A percentile compares a stretch with the other conserved stretches of the same genome.
phyloP scores from a whole-genome alignment of 53 echinoderm and acorn worm genomes.

The Crossaster papposus region DNA sequence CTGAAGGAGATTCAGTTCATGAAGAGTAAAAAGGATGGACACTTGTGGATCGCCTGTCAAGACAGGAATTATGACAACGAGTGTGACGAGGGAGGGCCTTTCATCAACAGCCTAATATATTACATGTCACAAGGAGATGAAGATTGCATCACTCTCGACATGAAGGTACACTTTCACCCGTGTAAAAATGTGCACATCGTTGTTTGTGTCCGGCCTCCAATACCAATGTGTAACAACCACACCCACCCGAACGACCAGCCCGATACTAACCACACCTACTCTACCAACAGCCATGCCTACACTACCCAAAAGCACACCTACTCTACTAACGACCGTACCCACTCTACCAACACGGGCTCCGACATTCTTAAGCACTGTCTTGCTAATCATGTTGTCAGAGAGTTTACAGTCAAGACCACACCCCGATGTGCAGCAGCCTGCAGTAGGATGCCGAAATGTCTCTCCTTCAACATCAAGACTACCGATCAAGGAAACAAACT shows the following conservation, averaged over 20 bases:
- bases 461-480: constrained; percentile 6
- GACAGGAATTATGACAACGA: not conserved
- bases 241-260: no score
- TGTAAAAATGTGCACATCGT: not conserved
- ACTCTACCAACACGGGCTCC: not conserved
- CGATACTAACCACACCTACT: no score
- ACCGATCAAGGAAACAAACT: constrained; percentile 6
- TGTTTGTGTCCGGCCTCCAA: not conserved
- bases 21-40: not conserved
- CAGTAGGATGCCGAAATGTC: not conserved
- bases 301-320: no score
- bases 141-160: not conserved
- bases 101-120: not conserved
- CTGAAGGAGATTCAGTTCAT: no score
- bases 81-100: not conserved
- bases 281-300: no score
- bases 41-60: not conserved
- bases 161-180: not conserved
- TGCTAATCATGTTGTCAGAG: not conserved
- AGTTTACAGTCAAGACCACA: not conserved
- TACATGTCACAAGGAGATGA: not conserved
- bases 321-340: not conserved
- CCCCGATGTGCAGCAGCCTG: not conserved
- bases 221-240: not conserved
- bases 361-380: not conserved